A percentile compares a stretch with the other conserved stretches of the same genome.
phyloP scores from a whole-genome alignment of 2,888 invertebrate genomes.

The Bibio marci region DNA sequence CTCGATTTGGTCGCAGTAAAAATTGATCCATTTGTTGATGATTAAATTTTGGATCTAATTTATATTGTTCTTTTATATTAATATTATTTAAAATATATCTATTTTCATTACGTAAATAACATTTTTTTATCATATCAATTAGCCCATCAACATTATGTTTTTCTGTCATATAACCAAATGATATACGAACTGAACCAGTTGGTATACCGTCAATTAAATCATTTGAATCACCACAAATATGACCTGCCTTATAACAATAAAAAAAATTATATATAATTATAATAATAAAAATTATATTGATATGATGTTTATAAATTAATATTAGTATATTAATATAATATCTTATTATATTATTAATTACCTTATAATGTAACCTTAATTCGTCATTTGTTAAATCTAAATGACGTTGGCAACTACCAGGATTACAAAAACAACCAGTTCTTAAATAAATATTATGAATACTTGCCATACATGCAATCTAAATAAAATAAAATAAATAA shows the following conservation, averaged over 20 bases:
- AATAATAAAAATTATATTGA: too few species aligned
- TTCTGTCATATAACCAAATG: conserved; percentile 83
- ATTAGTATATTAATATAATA: too few species aligned
- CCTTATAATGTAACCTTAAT: conserved; percentile 58
- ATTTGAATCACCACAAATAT: conserved; percentile 76
- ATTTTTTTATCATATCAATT: conserved; percentile 53
- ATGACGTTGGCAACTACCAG: conserved; percentile 80
- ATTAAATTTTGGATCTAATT: conserved; percentile 3
- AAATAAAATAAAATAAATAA: conserved; percentile 15
- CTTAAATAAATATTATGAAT: conserved; percentile 71
- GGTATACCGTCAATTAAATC: conserved; percentile 76
- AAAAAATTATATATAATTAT: too few species aligned
- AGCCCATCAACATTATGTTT: conserved; percentile 51
- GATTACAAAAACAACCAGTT: conserved; percentile 94
- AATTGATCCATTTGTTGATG: conserved; percentile 19
- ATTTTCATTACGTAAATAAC: conserved; percentile 38
- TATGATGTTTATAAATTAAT: too few species aligned
- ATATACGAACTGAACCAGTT: conserved; percentile 81
- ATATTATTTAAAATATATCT: conserved; percentile 8
- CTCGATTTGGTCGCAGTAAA: conserved; percentile 15
- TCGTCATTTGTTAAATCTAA: conserved; percentile 49
- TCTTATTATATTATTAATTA: too few species aligned
- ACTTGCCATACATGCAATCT: conserved; percentile 80
- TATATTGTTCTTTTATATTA: conserved; percentile 7
- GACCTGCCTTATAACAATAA: too few species aligned